These are phyloP conservation scores for Pomacea maculata DNA, from an alignment of 1,140 invertebrate genomes.

Conservation along the genomic window DNA sequence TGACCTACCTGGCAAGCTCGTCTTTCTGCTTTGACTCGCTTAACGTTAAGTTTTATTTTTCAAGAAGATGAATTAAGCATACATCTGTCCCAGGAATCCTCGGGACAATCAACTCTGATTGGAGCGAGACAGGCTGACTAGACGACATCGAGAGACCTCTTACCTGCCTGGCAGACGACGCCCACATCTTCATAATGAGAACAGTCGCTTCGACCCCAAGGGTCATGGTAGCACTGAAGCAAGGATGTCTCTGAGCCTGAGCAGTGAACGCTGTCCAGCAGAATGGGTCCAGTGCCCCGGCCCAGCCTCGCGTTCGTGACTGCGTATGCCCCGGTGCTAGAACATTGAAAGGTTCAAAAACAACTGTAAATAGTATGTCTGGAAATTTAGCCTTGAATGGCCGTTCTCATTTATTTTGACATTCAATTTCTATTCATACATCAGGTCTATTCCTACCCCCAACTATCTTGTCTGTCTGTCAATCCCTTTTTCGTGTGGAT, in stretches of 20 bases:
- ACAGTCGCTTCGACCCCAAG: constrained; percentile 80
- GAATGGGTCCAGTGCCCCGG: constrained; percentile 53
- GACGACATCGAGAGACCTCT: too few relatives aligned
- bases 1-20: too few relatives aligned
- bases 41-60: too few relatives aligned
- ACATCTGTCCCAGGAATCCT: too few relatives aligned
- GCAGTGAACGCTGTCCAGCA: constrained; percentile 79
- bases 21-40: too few relatives aligned
- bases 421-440: neutral
- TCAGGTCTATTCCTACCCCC: neutral
- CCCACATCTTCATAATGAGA: constrained; percentile 71
- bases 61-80: too few relatives aligned
- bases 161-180: constrained; percentile 32
- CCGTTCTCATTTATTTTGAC: neutral
- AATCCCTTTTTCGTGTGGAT: neutral
- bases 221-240: constrained; percentile 75
- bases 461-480: neutral
- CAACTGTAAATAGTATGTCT: too few relatives aligned
- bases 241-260: constrained; percentile 75
- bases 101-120: too few relatives aligned
- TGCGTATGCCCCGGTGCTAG: constrained; percentile 8
- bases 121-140: too few relatives aligned
- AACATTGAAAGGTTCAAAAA: too few relatives aligned
- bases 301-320: neutral
- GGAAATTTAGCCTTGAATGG: too few relatives aligned